These are phyloP conservation scores for Chrysina gloriosa DNA, from an alignment of 2,888 invertebrate species.

Conservation along the genomic window DNA sequence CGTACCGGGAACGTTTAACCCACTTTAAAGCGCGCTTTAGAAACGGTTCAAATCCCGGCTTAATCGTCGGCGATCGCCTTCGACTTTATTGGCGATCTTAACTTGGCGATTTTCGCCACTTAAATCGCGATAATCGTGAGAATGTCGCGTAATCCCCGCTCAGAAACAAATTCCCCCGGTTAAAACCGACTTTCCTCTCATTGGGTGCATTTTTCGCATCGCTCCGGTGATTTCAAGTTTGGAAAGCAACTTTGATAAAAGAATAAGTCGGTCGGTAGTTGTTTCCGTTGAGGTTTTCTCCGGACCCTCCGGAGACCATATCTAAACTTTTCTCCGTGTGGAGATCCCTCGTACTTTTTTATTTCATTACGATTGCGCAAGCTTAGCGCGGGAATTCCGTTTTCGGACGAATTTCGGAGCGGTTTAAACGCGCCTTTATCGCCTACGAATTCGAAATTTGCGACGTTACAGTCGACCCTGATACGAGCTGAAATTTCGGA, in stretches of 20 bases:
- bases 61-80: too few relatives aligned
- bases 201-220: slow-evolving; percentile 55
- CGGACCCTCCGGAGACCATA: neutral
- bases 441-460: too few relatives aligned
- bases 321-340: slow-evolving; percentile 3
- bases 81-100: too few relatives aligned
- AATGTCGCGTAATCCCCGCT: too few relatives aligned
- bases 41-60: neutral
- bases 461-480: too few relatives aligned
- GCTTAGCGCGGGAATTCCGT: slow-evolving; percentile 8
- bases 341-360: too few relatives aligned
- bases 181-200: slow-evolving; percentile 49
- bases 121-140: too few relatives aligned
- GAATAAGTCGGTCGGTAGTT: neutral
- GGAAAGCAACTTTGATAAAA: slow-evolving; percentile 54
- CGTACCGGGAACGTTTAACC: neutral
- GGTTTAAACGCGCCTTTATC: too few relatives aligned
- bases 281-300: neutral
- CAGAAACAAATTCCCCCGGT: slow-evolving; percentile 31
- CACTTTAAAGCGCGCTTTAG: neutral
- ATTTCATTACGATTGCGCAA: neutral
- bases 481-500: too few relatives aligned
- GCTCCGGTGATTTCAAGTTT: slow-evolving; percentile 53
- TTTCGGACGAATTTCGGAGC: too few relatives aligned
- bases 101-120: too few relatives aligned